These are phyloP conservation scores for Drosophila bunnanda DNA, from an alignment of 2,888 invertebrate species.

Conservation along the genomic window DNA sequence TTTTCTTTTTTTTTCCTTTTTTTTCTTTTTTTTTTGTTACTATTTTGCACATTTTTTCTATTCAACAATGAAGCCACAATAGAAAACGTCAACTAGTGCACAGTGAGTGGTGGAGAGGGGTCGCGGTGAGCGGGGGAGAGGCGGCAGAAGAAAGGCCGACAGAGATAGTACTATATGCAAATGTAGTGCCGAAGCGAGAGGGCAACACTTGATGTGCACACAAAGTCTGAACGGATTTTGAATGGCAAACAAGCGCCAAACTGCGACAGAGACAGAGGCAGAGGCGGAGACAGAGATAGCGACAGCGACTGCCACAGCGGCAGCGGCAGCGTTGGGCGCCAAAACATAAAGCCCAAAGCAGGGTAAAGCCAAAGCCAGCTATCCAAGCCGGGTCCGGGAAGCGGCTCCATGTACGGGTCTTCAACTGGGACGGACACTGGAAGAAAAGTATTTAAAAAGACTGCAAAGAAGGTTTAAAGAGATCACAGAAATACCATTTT, in stretches of 20 bases:
- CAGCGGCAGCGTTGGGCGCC: constrained; percentile 18
- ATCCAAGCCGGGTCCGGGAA: constrained; percentile 28
- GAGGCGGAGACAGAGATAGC: background rate
- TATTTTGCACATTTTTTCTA: constrained; percentile 79
- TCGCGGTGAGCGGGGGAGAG: background rate
- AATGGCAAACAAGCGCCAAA: constrained; percentile 76
- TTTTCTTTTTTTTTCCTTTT: constrained; percentile 58
- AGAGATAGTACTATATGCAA: constrained; percentile 46
- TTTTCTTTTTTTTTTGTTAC: constrained; percentile 59
- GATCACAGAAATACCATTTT: background rate
- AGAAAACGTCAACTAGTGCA: constrained; percentile 79
- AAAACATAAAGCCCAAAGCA: constrained; percentile 55
- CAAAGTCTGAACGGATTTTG: constrained; percentile 81
- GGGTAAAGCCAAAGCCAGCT: constrained; percentile 47
- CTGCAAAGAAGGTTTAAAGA: background rate
- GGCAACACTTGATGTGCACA: constrained; percentile 71
- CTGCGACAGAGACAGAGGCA: constrained; percentile 42
- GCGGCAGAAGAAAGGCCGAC: constrained; percentile 21
- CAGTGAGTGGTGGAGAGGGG: constrained; percentile 25
- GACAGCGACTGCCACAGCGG: background rate
- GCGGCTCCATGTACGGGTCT: constrained; percentile 17
- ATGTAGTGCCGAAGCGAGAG: constrained; percentile 58
- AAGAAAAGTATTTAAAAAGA: background rate
- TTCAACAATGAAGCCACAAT: constrained; percentile 81
- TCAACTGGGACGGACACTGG: constrained; percentile 10